phyloP scores from a whole-genome alignment of 2,113 vertebrate species.

The Strigops habroptila region DNA sequence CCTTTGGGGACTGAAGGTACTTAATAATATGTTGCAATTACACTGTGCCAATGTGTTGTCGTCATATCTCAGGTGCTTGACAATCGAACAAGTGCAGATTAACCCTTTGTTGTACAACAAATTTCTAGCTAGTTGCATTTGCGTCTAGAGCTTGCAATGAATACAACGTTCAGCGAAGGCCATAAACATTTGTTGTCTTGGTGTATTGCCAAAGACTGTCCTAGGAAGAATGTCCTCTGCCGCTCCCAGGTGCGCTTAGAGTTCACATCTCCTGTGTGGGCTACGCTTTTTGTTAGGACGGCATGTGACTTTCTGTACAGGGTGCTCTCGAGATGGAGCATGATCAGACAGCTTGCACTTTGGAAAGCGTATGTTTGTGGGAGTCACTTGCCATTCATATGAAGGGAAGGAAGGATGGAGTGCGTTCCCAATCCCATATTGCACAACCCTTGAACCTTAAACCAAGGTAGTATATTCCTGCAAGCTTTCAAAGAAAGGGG shows the following conservation, averaged over 20 bases:
- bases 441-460: background rate
- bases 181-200: fast-evolving
- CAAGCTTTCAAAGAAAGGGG: background rate
- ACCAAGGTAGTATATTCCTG: background rate
- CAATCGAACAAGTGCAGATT: constrained; percentile 3
- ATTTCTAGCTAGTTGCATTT: background rate
- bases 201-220: background rate
- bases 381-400: background rate
- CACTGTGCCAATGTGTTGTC: constrained; percentile 40
- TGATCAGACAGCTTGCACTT: background rate
- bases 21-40: constrained; percentile 58
- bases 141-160: background rate
- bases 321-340: background rate
- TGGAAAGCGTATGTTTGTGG: background rate
- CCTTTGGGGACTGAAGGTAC: constrained; percentile 42
- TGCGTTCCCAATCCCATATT: background rate
- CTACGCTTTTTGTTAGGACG: background rate
- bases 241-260: background rate
- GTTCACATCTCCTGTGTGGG: background rate
- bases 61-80: constrained; percentile 33
- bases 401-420: background rate
- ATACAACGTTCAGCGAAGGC: background rate
- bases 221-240: background rate
- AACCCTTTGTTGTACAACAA: background rate
- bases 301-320: background rate